Evolutionary conservation across 1,140 invertebrate genomes (phyloP).

Genomic region (Calycopis cecrops): DNA sequence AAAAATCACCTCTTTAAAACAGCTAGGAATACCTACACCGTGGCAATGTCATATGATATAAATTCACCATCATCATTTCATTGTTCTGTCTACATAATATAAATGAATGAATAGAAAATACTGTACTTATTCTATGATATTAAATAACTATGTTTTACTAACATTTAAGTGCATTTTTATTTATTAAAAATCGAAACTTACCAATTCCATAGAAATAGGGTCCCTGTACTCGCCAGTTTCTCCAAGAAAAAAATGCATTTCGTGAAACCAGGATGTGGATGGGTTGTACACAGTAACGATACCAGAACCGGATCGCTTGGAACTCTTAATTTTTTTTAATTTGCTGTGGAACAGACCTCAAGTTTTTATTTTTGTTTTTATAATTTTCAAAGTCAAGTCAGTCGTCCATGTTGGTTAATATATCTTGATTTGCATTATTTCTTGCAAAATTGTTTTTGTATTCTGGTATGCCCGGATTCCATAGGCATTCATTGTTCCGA

Average conservation of each 20-base stretch:
- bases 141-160: conserved; percentile 22
- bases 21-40: conserved; percentile 21
- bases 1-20: conserved; percentile 22
- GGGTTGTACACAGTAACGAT: conserved; percentile 19
- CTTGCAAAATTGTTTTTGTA: conserved; percentile 28
- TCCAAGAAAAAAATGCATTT: conserved; percentile 23
- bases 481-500: conserved; percentile 23
- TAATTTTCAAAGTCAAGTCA: conserved; percentile 23
- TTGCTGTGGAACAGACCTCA: conserved; percentile 25
- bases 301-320: conserved; percentile 23
- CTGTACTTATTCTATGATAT: conserved; percentile 24
- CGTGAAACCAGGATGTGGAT: conserved; percentile 18
- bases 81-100: conserved; percentile 2
- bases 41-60: conserved; percentile 26
- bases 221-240: conserved; percentile 19
- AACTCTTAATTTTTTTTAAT: conserved; percentile 22
- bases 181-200: conserved; percentile 19
- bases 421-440: conserved; percentile 25
- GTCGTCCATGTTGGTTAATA: conserved; percentile 25
- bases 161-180: conserved; percentile 25
- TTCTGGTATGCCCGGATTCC: conserved; percentile 19
- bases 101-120: conserved; percentile 24
- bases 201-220: conserved; percentile 22
- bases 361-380: conserved; percentile 27
- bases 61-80: conserved; percentile 19